Evolutionary conservation across 64 coral and sea anemone genomes (phyloP).

Genomic region (Acropora tenuis): DNA sequence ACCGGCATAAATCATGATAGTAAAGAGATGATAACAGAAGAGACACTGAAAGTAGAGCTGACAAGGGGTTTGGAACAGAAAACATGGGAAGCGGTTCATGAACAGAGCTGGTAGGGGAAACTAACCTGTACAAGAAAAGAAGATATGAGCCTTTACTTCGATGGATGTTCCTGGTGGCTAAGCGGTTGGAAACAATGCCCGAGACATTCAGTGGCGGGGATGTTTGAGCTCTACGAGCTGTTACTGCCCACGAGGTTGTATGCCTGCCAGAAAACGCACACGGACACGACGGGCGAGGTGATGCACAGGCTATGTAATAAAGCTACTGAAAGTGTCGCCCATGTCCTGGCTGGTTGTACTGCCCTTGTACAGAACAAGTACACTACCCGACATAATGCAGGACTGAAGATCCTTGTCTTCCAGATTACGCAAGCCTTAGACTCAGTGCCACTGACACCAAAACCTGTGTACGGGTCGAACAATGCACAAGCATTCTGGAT

Average conservation of each 20-base stretch:
- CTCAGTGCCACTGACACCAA: background rate
- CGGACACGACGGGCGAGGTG: conserved; percentile 1
- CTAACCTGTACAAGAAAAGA: conserved; percentile 5
- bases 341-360: background rate
- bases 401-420: conserved; percentile 51
- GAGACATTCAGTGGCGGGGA: conserved; percentile 14
- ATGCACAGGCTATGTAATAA: conserved; percentile 39
- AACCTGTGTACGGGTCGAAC: background rate
- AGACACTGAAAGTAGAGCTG: background rate
- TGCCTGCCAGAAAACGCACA: background rate
- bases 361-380: conserved; percentile 55
- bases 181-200: conserved; percentile 38
- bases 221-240: conserved; percentile 5
- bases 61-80: conserved; percentile 5
- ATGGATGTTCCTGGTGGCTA: conserved; percentile 41
- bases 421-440: conserved; percentile 40
- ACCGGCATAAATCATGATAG: background rate
- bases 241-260: conserved; percentile 7
- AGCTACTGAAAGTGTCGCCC: conserved; percentile 27
- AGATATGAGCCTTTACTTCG: conserved; percentile 32
- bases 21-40: background rate
- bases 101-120: conserved; percentile 29
- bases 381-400: conserved; percentile 53
- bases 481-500: conserved; percentile 6
- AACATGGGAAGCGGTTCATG: conserved; percentile 2